A percentile compares a stretch with the other conserved stretches of the same genome.
These are phyloP conservation scores for Galaxias olidus DNA, from an alignment of 2,797 vertebrate genomes.

Conservation along the genomic window DNA sequence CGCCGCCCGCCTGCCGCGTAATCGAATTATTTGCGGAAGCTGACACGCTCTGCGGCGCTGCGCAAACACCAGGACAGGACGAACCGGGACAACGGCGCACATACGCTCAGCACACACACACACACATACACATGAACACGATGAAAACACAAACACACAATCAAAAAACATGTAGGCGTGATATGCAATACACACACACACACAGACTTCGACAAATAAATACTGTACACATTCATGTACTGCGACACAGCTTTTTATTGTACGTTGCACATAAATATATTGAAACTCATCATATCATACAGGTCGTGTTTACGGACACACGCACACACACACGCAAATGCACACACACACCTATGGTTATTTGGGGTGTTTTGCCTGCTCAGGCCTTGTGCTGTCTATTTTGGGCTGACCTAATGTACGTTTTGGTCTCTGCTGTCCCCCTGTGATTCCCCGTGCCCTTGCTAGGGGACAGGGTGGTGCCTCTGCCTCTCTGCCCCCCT, in stretches of 20 bases:
- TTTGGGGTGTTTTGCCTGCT: not conserved
- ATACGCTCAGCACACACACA: no score
- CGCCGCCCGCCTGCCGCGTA: conserved; percentile 70
- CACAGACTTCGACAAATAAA: not conserved
- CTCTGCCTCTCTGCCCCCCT: conserved; percentile 30
- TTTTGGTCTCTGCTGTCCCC: conserved; percentile 57
- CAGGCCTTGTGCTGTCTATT: conserved; percentile 45
- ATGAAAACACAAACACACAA: conserved; percentile 1
- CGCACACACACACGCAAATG: conserved; percentile 1
- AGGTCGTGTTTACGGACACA: not conserved
- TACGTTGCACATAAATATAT: not conserved
- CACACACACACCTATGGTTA: conserved; percentile 1
- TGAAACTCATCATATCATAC: no score
- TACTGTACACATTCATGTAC: not conserved
- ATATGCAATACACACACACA: conserved; percentile 7
- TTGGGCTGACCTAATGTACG: conserved; percentile 44
- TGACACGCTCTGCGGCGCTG: conserved; percentile 71
- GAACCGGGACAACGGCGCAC: conserved; percentile 38
- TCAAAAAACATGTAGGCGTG: no score
- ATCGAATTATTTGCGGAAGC: conserved; percentile 78
- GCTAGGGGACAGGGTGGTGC: conserved; percentile 40
- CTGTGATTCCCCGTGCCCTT: conserved; percentile 64
- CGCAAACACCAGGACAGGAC: conserved; percentile 51
- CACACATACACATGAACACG: conserved; percentile 16
- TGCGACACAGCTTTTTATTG: no score